Evolutionary conservation across 2,888 invertebrate species (phyloP).

Genomic region (Busseola fusca): DNA sequence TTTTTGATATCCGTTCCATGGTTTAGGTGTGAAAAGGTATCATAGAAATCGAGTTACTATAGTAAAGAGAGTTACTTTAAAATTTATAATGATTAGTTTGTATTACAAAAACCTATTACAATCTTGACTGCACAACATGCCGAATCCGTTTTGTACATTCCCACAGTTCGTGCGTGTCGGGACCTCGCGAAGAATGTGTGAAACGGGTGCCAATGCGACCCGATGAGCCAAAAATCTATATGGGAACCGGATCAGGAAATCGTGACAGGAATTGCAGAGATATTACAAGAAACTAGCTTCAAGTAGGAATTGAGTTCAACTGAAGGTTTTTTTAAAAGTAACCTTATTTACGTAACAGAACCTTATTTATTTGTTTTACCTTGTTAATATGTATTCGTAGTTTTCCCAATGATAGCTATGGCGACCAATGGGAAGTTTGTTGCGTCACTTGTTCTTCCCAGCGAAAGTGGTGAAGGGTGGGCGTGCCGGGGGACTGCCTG

Average conservation of each 20-base stretch:
- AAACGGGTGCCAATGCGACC: constrained; percentile 42
- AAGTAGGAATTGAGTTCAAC: constrained; percentile 13
- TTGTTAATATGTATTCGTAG: neutral
- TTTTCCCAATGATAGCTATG: neutral
- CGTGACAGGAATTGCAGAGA: constrained; percentile 41
- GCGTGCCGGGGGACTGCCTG: too few species aligned
- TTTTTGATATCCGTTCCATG: too few species aligned
- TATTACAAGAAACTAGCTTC: constrained; percentile 1
- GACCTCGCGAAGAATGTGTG: constrained; percentile 28
- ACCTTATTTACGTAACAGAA: neutral
- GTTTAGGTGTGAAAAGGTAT: too few species aligned
- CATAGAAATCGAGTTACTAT: too few species aligned
- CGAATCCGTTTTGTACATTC: neutral
- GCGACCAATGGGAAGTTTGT: too few species aligned
- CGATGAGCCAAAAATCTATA: constrained; percentile 25
- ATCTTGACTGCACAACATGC: neutral
- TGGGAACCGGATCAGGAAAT: constrained; percentile 8
- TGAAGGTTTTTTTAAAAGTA: neutral
- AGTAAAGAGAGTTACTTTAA: too few species aligned
- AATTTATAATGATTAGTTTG: too few species aligned
- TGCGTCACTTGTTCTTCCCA: too few species aligned
- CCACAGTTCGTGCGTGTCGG: neutral
- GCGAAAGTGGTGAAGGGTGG: too few species aligned
- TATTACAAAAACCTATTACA: neutral
- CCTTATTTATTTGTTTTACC: neutral